Evolutionary conservation across 1,140 invertebrate genomes (phyloP).

Genomic region (Drosophila leontia): DNA sequence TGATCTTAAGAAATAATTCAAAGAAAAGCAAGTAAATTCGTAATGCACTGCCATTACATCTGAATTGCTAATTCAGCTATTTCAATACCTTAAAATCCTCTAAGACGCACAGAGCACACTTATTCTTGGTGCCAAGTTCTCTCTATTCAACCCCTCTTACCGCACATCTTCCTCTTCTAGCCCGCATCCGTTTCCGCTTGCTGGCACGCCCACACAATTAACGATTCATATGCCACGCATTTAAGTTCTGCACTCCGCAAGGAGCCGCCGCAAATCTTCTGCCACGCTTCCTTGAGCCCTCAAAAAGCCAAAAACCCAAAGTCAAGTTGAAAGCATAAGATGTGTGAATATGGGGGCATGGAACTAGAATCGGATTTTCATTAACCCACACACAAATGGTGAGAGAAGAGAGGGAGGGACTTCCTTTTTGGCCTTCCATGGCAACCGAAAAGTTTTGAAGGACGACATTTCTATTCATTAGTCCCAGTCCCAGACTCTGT

Average conservation of each 20-base stretch:
- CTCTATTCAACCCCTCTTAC: conserved; percentile 19
- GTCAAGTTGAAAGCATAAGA: conserved; percentile 40
- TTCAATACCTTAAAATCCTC: conserved; percentile 1
- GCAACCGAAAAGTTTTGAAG: conserved; percentile 72
- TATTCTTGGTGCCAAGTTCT: not conserved
- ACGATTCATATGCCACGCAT: conserved; percentile 74
- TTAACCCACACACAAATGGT: conserved; percentile 57
- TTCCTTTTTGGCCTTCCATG: conserved; percentile 33
- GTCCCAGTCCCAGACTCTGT: conserved; percentile 37
- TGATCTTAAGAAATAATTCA: not conserved
- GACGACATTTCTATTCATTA: conserved; percentile 80
- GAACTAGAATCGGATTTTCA: conserved; percentile 69
- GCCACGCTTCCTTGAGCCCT: conserved; percentile 47
- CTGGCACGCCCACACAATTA: conserved; percentile 57
- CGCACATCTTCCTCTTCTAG: conserved; percentile 4
- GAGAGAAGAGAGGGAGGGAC: conserved; percentile 13
- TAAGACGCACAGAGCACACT: not conserved
- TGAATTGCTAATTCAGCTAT: not conserved
- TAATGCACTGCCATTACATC: not conserved
- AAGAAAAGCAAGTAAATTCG: not conserved
- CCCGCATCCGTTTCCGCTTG: conserved; percentile 8
- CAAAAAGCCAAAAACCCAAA: conserved; percentile 61
- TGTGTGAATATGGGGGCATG: conserved; percentile 29
- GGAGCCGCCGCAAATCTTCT: conserved; percentile 64
- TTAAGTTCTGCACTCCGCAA: conserved; percentile 66